Evolutionary conservation across 2,888 invertebrate species (phyloP).

Genomic region (Antitype chi): DNA sequence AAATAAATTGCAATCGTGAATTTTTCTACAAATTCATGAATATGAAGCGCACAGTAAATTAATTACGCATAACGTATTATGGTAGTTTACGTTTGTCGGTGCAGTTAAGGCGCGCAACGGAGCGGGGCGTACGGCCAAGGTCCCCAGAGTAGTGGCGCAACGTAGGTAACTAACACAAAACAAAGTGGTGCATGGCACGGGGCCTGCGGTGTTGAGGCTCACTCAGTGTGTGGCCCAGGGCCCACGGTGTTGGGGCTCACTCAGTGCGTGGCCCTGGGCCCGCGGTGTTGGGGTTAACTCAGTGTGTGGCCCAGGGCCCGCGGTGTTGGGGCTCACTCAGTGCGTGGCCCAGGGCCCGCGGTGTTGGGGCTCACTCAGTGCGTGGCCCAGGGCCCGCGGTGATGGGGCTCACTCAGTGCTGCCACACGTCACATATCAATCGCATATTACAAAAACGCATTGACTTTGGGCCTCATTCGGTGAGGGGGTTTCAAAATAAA

Average conservation of each 20-base stretch:
- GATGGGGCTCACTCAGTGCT: neutral
- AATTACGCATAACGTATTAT: slow-evolving; percentile 37
- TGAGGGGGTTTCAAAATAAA: neutral
- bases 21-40: slow-evolving; percentile 32
- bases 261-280: neutral
- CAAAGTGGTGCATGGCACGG: neutral
- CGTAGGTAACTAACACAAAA: neutral
- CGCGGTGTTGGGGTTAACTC: neutral
- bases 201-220: no score
- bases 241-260: neutral
- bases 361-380: neutral
- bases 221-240: no score
- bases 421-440: neutral
- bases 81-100: slow-evolving; percentile 31
- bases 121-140: slow-evolving; percentile 76
- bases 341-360: neutral
- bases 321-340: neutral
- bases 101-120: slow-evolving; percentile 59
- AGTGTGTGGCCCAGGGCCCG: neutral
- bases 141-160: slow-evolving; percentile 19
- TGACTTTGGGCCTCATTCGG: neutral
- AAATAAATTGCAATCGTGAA: slow-evolving; percentile 30
- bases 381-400: no score
- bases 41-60: slow-evolving; percentile 27
- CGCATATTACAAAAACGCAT: neutral